Percentiles rank a stretch among this genome's conserved stretches.
phyloP scores from a whole-genome alignment of 2,797 vertebrate genomes.

The Leuciscus waleckii region DNA sequence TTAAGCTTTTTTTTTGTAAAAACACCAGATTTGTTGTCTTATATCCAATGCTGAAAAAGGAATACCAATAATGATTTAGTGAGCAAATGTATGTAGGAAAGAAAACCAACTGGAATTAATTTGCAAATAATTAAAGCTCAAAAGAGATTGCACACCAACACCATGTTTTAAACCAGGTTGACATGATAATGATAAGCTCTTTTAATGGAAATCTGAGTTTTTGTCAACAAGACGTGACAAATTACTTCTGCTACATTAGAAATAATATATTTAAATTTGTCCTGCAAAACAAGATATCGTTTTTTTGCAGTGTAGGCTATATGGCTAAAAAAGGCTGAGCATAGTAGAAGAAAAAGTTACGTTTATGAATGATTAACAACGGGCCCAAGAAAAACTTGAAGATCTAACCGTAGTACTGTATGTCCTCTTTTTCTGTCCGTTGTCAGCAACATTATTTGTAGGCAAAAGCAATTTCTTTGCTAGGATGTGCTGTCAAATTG shows the following conservation, averaged over 20 bases:
- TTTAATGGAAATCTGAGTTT: not conserved
- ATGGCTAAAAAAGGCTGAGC: not conserved
- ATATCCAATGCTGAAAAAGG: not conserved
- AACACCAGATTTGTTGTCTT: not conserved
- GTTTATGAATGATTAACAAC: not conserved
- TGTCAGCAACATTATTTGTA: constrained; percentile 28
- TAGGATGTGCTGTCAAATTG: constrained; percentile 8
- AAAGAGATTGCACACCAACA: not conserved
- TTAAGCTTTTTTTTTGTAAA: not conserved
- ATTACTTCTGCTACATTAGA: not conserved
- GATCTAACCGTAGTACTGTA: not conserved
- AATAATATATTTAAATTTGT: not conserved
- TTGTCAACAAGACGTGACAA: not conserved
- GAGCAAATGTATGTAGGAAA: not conserved
- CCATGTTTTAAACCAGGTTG: not conserved
- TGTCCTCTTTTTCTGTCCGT: not conserved
- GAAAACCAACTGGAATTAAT: not conserved
- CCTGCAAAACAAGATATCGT: too few species aligned
- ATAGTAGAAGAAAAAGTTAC: not conserved
- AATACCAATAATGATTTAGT: not conserved
- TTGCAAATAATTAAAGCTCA: not conserved
- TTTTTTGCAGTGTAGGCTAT: too few species aligned
- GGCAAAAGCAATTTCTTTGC: not conserved
- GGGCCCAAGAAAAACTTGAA: not conserved
- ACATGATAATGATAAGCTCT: not conserved